Percentiles rank a stretch among this genome's conserved stretches.
These are phyloP conservation scores for Copidosoma floridanum DNA, from an alignment of 1,140 invertebrate species.

Conservation along the genomic window DNA sequence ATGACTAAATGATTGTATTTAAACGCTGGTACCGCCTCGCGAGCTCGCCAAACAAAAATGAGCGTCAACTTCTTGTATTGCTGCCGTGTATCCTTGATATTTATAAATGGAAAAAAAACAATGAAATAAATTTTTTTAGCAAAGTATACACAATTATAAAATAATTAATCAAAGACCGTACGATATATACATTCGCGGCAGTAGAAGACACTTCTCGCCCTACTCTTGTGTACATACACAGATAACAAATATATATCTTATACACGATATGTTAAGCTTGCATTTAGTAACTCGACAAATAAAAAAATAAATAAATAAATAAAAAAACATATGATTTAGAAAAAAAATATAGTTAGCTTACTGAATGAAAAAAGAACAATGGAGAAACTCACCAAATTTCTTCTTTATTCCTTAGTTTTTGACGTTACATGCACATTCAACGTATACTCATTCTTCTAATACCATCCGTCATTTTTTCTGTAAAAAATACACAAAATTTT, in stretches of 20 bases:
- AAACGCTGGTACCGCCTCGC: constrained; percentile 31
- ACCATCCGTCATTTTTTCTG: too few relatives aligned
- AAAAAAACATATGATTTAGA: too few relatives aligned
- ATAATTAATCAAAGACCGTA: constrained; percentile 33
- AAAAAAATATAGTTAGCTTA: too few relatives aligned
- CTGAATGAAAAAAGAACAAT: background rate
- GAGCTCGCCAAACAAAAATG: constrained; percentile 80
- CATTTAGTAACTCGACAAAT: constrained; percentile 23
- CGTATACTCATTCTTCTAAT: too few relatives aligned
- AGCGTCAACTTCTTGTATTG: constrained; percentile 89
- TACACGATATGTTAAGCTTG: constrained; percentile 25
- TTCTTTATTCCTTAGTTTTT: too few relatives aligned
- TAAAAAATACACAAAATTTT: too few relatives aligned
- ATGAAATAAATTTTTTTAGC: constrained; percentile 23
- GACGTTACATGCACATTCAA: too few relatives aligned
- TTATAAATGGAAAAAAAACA: constrained; percentile 11
- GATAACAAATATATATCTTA: constrained; percentile 16
- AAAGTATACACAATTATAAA: constrained; percentile 34
- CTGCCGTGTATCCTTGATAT: constrained; percentile 40
- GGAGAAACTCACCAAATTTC: constrained; percentile 3
- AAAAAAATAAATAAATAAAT: constrained; percentile 7
- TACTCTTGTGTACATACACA: constrained; percentile 25
- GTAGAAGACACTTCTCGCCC: constrained; percentile 28
- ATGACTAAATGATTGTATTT: constrained; percentile 26
- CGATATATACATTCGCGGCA: too few relatives aligned